Conservation (phyloP, 2,888 invertebrate species). For the Anagyrus pseudococci region DNA sequence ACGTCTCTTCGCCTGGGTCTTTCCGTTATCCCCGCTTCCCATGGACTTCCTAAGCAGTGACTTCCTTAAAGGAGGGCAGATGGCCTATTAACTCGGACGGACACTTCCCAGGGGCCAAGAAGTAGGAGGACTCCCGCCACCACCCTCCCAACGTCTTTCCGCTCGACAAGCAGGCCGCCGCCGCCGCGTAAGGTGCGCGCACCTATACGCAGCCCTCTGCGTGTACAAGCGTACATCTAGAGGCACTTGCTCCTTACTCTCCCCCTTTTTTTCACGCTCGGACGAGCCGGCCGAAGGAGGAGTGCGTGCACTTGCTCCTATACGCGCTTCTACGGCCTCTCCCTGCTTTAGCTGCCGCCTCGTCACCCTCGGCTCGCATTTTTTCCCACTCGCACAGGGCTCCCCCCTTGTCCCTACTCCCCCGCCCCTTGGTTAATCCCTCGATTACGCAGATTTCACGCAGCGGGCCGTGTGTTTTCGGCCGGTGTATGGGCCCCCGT, state of each 20-base stretch:
- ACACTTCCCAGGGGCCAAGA: slow-evolving; percentile 25
- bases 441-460: slow-evolving; percentile 22
- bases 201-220: background rate
- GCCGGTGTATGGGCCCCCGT: background rate
- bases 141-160: slow-evolving; percentile 24
- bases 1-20: slow-evolving; percentile 52
- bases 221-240: background rate
- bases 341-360: background rate
- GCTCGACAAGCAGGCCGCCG: background rate
- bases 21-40: slow-evolving; percentile 62
- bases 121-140: background rate
- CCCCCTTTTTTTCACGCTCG: slow-evolving; percentile 33
- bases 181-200: background rate
- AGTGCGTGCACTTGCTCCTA: background rate
- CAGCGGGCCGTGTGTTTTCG: too few species aligned
- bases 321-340: slow-evolving; percentile 14
- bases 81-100: slow-evolving; percentile 57
- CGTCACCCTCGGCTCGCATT: background rate
- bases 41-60: slow-evolving; percentile 57
- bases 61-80: slow-evolving; percentile 51
- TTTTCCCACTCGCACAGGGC: slow-evolving; percentile 2
- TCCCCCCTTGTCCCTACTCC: too few species aligned
- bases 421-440: background rate
- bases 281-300: slow-evolving; percentile 10
- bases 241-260: background rate